A percentile compares a stretch with the other conserved stretches of the same genome.
These are phyloP conservation scores for Heterotilapia buettikoferi DNA, from an alignment of 2,113 vertebrate genomes.

Conservation along the genomic window DNA sequence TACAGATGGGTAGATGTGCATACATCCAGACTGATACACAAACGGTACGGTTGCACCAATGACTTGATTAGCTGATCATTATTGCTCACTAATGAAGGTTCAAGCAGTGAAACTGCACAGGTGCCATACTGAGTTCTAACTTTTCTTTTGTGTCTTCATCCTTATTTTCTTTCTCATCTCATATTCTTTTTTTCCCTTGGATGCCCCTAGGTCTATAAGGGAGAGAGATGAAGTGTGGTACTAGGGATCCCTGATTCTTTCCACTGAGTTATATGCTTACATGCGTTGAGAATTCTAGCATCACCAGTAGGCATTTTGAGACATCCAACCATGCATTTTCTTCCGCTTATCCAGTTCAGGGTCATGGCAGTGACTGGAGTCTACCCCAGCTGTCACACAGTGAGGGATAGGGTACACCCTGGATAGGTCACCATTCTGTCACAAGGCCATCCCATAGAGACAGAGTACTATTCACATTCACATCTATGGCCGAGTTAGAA, in stretches of 20 bases:
- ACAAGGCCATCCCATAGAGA: not conserved
- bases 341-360: not conserved
- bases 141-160: not conserved
- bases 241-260: not conserved
- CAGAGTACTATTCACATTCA: not conserved
- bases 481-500: not conserved
- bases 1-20: not conserved
- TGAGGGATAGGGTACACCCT: not conserved
- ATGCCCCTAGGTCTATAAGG: not conserved
- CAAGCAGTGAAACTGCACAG: not conserved
- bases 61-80: not conserved
- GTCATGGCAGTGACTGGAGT: not conserved
- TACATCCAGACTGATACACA: not conserved
- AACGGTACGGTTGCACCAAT: not conserved
- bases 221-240: not conserved
- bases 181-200: not conserved
- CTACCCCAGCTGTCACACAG: not conserved
- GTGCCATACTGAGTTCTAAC: not conserved
- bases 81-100: not conserved
- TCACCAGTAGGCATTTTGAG: not conserved
- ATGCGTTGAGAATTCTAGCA: not conserved
- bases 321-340: not conserved
- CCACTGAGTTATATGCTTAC: not conserved
- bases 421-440: not conserved
- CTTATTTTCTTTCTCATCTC: not conserved